phyloP scores from a whole-genome alignment of 1,140 invertebrate species.

The Chlorops oryzae region DNA sequence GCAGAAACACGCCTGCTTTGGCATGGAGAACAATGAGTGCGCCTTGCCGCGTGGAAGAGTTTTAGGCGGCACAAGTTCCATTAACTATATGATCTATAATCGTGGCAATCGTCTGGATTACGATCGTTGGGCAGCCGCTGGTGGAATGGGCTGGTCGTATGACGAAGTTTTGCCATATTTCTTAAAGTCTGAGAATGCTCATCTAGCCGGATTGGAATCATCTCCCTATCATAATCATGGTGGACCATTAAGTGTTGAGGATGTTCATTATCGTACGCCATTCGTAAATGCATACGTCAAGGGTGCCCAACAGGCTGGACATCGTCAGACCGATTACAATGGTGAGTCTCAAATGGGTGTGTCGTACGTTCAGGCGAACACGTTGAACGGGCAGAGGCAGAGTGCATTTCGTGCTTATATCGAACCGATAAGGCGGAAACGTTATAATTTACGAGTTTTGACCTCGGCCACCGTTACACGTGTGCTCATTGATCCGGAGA shows the following conservation, averaged over 20 bases:
- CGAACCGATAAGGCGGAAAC: constrained; percentile 51
- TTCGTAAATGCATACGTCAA: constrained; percentile 58
- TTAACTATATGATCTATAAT: constrained; percentile 88
- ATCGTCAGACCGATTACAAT: constrained; percentile 59
- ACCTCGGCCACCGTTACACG: constrained; percentile 56
- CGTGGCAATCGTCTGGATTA: constrained; percentile 72
- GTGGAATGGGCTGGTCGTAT: constrained; percentile 68
- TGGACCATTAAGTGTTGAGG: constrained; percentile 53
- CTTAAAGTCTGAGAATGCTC: constrained; percentile 55
- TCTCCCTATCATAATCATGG: constrained; percentile 54
- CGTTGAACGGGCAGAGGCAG: constrained; percentile 49
- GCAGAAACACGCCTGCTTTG: constrained; percentile 56
- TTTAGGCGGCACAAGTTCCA: constrained; percentile 67
- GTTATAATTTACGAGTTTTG: constrained; percentile 62
- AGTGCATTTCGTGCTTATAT: constrained; percentile 57
- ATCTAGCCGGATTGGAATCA: constrained; percentile 49
- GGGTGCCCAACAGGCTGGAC: constrained; percentile 56
- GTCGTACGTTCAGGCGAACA: constrained; percentile 62
- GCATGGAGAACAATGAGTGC: constrained; percentile 52
- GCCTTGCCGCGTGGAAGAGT: constrained; percentile 58
- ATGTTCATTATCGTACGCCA: constrained; percentile 52
- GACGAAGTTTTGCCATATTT: constrained; percentile 65
- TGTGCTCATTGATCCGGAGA: constrained; percentile 55
- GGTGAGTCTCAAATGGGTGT: constrained; percentile 60
- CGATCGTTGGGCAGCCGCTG: constrained; percentile 65